Conservation (phyloP, 2,888 invertebrate species). For the Agriotes lineatus region DNA sequence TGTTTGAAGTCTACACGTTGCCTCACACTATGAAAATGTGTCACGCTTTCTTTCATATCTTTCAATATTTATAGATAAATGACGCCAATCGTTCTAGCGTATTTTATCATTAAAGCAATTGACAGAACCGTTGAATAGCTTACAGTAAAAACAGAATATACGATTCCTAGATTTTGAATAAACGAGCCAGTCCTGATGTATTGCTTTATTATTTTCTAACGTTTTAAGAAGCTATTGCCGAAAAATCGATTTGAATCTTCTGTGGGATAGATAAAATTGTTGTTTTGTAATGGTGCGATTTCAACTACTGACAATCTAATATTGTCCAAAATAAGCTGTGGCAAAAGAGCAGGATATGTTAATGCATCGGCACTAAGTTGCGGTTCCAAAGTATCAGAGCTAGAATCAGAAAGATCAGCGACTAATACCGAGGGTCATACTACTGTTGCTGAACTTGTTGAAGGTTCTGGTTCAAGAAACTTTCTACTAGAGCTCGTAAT, state of each 20-base stretch:
- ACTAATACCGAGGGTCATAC: too few species aligned
- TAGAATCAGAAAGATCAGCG: too few species aligned
- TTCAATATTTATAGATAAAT: conserved; percentile 8
- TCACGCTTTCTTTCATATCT: conserved; percentile 4
- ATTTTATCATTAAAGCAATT: background rate
- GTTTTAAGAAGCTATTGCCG: background rate
- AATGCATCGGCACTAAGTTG: too few species aligned
- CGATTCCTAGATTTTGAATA: background rate
- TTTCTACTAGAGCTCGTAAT: too few species aligned
- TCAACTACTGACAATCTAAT: background rate
- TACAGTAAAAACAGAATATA: conserved; percentile 2
- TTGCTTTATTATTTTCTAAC: background rate
- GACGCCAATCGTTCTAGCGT: background rate
- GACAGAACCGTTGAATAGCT: background rate
- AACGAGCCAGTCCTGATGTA: background rate
- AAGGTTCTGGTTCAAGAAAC: too few species aligned
- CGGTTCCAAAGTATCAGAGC: background rate
- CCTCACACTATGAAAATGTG: background rate
- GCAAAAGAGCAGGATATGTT: too few species aligned
- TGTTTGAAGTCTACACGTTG: background rate
- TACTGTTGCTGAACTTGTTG: background rate
- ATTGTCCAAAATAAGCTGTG: background rate
- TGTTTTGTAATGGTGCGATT: too few species aligned
- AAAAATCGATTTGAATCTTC: too few species aligned
- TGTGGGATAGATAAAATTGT: too few species aligned